phyloP scores from a whole-genome alignment of 2,797 vertebrate species.

The Morus bassanus region DNA sequence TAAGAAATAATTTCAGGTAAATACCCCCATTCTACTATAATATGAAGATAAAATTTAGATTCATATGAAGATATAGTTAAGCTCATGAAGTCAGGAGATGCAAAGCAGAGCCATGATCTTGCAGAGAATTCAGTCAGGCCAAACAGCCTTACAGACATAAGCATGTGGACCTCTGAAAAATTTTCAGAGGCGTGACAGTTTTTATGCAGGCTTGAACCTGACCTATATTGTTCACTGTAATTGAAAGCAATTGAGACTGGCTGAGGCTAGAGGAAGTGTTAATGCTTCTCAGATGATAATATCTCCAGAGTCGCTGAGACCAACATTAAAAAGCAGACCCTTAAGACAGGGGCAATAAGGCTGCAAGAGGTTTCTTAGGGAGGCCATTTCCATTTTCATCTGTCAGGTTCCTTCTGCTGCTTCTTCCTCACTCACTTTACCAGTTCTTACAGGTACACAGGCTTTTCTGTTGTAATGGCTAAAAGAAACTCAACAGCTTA shows the following conservation, averaged over 20 bases:
- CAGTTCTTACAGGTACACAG: not conserved
- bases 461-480: not conserved
- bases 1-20: not conserved
- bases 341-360: not conserved
- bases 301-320: not conserved
- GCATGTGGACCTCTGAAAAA: not conserved
- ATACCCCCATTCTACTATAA: not conserved
- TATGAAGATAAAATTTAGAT: not conserved
- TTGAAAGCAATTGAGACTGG: not conserved
- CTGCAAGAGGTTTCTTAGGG: not conserved
- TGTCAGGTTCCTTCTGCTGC: not conserved
- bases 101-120: not conserved
- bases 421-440: not conserved
- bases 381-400: not conserved
- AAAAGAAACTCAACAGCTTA: not conserved
- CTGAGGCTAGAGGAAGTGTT: not conserved
- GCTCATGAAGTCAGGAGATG: not conserved
- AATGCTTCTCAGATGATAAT: not conserved
- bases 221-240: not conserved
- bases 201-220: not conserved
- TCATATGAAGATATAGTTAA: not conserved
- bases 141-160: not conserved
- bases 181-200: not conserved
- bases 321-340: not conserved
- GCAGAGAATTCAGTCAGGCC: not conserved